Evolutionary conservation across 2,113 vertebrate genomes (phyloP).

Genomic region (Holacanthus passer): DNA sequence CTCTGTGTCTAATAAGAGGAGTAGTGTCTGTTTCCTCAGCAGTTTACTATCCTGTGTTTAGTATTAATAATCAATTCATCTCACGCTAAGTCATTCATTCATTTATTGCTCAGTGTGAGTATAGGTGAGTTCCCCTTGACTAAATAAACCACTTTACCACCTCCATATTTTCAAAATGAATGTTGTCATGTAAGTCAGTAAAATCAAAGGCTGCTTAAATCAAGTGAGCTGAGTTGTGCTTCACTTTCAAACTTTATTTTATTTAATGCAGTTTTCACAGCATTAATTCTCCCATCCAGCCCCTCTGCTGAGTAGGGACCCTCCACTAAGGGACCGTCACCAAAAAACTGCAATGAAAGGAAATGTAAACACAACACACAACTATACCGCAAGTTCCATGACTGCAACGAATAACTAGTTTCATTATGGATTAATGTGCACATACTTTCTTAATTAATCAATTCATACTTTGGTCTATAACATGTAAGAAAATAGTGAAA

Average conservation of each 20-base stretch:
- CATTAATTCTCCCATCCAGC: neutral
- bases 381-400: neutral
- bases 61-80: neutral
- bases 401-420: no score
- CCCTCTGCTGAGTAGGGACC: neutral
- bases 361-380: neutral
- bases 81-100: slow-evolving; percentile 15
- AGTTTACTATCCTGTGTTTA: neutral
- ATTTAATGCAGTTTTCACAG: neutral
- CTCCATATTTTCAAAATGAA: slow-evolving; percentile 27
- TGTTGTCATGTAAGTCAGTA: neutral
- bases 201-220: neutral
- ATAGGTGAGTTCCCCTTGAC: neutral
- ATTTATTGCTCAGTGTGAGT: neutral
- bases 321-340: slow-evolving; percentile 5
- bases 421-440: neutral
- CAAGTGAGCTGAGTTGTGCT: neutral
- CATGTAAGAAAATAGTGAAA: no score
- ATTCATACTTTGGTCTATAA: no score
- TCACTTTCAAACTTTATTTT: neutral
- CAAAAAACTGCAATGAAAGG: slow-evolving; percentile 3
- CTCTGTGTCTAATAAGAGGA: neutral
- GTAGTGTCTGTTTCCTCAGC: neutral
- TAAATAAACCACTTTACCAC: neutral
- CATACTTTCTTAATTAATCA: neutral